phyloP scores from a whole-genome alignment of 2,797 vertebrate species.

The Pogonophryne albipinna region DNA sequence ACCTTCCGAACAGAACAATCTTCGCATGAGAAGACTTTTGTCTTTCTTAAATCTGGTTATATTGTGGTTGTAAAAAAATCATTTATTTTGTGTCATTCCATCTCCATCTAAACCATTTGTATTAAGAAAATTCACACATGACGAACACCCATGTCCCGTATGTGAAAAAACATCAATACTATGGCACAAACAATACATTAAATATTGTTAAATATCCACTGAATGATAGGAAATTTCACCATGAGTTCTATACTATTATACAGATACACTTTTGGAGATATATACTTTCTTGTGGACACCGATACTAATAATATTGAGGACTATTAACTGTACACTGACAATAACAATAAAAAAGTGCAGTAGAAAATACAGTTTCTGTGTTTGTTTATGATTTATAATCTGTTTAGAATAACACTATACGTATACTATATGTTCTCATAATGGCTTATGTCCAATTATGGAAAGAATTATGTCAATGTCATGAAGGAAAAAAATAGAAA shows the following conservation, averaged over 20 bases:
- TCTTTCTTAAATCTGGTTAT: conserved; percentile 58
- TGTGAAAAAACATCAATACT: conserved; percentile 39
- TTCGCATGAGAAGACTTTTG: conserved; percentile 67
- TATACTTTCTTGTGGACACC: conserved; percentile 48
- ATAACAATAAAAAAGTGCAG: conserved; percentile 74
- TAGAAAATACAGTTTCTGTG: conserved; percentile 85
- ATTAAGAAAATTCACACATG: conserved; percentile 38
- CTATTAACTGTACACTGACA: conserved; percentile 69
- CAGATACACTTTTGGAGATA: conserved; percentile 40
- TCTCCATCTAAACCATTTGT: conserved; percentile 32
- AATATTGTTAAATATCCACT: conserved; percentile 37
- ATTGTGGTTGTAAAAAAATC: conserved; percentile 53
- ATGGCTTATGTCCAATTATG: conserved; percentile 82
- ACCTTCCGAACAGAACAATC: conserved; percentile 54
- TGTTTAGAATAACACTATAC: conserved; percentile 75
- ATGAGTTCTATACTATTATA: conserved; percentile 21
- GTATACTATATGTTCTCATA: conserved; percentile 69
- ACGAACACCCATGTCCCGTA: conserved; percentile 25
- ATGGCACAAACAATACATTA: conserved; percentile 38
- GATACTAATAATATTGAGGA: conserved; percentile 33
- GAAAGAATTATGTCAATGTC: conserved; percentile 70
- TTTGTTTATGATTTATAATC: conserved; percentile 72
- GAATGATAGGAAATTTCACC: conserved; percentile 27
- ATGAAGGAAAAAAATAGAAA: conserved; percentile 74
- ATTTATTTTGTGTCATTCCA: conserved; percentile 29